Conservation (phyloP, 2,113 vertebrate species). For the Chaetura pelagica region DNA sequence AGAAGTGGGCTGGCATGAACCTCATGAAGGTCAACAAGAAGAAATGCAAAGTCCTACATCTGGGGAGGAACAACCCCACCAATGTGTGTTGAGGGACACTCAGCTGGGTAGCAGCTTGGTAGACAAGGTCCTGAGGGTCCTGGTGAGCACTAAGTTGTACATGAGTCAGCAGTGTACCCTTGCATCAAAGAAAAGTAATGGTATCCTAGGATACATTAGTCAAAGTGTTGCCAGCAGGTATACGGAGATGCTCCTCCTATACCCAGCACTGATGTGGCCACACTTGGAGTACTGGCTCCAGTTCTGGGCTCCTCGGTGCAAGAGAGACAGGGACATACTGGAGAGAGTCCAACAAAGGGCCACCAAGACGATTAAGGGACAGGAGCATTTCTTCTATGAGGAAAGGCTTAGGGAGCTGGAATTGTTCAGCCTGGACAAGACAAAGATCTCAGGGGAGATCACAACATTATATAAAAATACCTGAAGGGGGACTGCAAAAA, state of each 20-base stretch:
- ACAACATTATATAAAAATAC: background rate
- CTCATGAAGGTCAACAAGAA: background rate
- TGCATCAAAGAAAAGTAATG: background rate
- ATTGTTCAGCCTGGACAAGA: background rate
- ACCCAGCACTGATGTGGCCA: background rate
- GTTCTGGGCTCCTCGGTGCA: background rate
- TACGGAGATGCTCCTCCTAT: background rate
- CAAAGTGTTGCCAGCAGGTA: background rate
- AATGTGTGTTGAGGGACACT: background rate
- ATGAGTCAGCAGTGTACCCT: too few relatives aligned
- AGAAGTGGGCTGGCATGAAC: background rate
- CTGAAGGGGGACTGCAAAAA: background rate
- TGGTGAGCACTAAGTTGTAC: fast-evolving
- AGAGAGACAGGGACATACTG: background rate
- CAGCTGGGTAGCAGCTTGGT: background rate
- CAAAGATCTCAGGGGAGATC: background rate
- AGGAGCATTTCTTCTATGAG: background rate
- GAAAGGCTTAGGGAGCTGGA: background rate
- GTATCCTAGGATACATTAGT: background rate
- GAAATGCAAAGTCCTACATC: background rate
- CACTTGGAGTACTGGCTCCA: background rate
- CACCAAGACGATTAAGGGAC: background rate
- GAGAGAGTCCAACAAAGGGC: background rate
- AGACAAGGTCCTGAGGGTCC: background rate
- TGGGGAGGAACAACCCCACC: fast-evolving